These are phyloP conservation scores for Neosalanx taihuensis DNA, from an alignment of 2,797 vertebrate species.

Conservation along the genomic window DNA sequence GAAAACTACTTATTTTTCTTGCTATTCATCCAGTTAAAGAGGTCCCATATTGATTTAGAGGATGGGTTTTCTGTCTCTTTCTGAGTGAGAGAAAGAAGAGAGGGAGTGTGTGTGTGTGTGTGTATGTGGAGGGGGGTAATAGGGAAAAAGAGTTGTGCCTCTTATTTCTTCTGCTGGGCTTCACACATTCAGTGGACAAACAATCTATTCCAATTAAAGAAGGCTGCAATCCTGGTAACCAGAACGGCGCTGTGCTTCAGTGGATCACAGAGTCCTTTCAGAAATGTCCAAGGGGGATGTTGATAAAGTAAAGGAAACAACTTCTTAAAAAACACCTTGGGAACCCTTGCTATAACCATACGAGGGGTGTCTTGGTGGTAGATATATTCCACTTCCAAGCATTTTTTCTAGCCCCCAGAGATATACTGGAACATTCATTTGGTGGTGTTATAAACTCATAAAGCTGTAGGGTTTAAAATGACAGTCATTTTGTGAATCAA, in stretches of 20 bases:
- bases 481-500: slow-evolving; percentile 63
- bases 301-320: slow-evolving; percentile 55
- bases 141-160: slow-evolving; percentile 9
- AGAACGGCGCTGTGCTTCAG: slow-evolving; percentile 51
- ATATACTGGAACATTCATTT: slow-evolving; percentile 53
- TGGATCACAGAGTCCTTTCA: slow-evolving; percentile 63
- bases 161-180: slow-evolving; percentile 54
- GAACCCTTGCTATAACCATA: slow-evolving; percentile 34
- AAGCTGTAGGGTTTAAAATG: slow-evolving; percentile 41
- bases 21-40: neutral
- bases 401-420: slow-evolving; percentile 17
- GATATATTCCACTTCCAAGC: slow-evolving; percentile 50
- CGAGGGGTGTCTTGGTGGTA: neutral
- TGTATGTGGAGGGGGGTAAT: neutral
- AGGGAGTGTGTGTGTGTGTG: neutral
- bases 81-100: neutral
- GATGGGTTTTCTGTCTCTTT: slow-evolving; percentile 8
- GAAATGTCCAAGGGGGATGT: slow-evolving; percentile 53
- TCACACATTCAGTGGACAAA: slow-evolving; percentile 66
- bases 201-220: slow-evolving; percentile 73
- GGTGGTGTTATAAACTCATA: slow-evolving; percentile 38
- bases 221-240: slow-evolving; percentile 51
- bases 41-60: slow-evolving; percentile 1
- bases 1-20: neutral
- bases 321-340: slow-evolving; percentile 54